These are phyloP conservation scores for Junonia oenone DNA, from an alignment of 2,888 invertebrate species.

Conservation along the genomic window DNA sequence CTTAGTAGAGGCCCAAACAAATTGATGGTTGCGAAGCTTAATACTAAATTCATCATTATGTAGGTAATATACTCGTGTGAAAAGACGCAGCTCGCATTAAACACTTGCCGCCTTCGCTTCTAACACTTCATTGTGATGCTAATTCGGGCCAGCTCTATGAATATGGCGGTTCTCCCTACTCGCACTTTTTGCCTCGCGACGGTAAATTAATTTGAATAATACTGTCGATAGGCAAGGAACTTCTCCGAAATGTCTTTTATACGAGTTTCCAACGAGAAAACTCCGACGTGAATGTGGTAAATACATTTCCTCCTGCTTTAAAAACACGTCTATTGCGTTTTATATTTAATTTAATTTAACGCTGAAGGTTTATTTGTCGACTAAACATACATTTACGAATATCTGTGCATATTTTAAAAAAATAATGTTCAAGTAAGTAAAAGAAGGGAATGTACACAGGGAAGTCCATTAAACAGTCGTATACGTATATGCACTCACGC, in stretches of 20 bases:
- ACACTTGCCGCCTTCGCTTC: constrained; percentile 64
- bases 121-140: constrained; percentile 78
- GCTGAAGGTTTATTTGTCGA: constrained; percentile 41
- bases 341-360: constrained; percentile 50
- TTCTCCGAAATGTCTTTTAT: constrained; percentile 69
- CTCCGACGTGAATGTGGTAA: constrained; percentile 42
- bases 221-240: constrained; percentile 70
- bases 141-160: constrained; percentile 75
- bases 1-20: constrained; percentile 52
- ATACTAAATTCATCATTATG: constrained; percentile 68
- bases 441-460: constrained; percentile 37
- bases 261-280: constrained; percentile 62
- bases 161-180: constrained; percentile 64
- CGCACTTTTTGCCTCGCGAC: constrained; percentile 73
- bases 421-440: constrained; percentile 16
- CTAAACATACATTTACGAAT: constrained; percentile 24
- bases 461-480: constrained; percentile 52
- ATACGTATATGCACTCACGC: constrained; percentile 39
- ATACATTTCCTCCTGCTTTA: constrained; percentile 53
- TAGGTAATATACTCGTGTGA: constrained; percentile 66
- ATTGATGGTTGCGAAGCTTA: constrained; percentile 59
- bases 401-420: neutral
- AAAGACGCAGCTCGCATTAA: constrained; percentile 67
- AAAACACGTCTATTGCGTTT: constrained; percentile 54
- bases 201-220: constrained; percentile 78